phyloP scores from a whole-genome alignment of 2,113 vertebrate genomes.

The Eidolon helvum region DNA sequence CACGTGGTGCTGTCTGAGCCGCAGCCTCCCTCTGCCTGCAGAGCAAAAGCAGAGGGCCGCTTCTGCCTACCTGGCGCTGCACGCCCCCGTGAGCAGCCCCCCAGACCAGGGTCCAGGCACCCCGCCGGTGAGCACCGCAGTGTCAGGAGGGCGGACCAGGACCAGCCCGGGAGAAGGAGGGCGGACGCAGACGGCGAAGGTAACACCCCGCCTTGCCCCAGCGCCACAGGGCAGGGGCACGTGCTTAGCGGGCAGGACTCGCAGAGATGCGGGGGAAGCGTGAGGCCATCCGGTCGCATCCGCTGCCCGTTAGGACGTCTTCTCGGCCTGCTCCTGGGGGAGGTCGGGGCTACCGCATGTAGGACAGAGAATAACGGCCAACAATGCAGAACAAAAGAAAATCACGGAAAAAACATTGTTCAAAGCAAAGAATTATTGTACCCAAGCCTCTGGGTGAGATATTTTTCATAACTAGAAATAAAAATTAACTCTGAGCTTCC shows the following conservation, averaged over 20 bases:
- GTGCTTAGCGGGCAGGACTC: neutral
- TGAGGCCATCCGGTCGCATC: rapidly evolving
- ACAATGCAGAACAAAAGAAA: neutral
- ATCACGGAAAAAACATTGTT: neutral
- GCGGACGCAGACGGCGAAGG: conserved; percentile 68
- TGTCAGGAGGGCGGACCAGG: conserved; percentile 19
- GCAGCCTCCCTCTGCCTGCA: conserved; percentile 78
- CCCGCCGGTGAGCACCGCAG: neutral
- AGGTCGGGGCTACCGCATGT: rapidly evolving
- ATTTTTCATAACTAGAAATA: neutral
- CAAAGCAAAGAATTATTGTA: neutral
- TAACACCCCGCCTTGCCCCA: conserved; percentile 57
- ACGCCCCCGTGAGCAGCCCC: neutral
- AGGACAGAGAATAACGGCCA: neutral
- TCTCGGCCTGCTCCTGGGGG: neutral
- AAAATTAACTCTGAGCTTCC: neutral
- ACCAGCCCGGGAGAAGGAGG: conserved; percentile 48
- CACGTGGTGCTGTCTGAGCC: conserved; percentile 85
- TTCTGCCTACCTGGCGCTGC: conserved; percentile 63
- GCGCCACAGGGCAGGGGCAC: neutral
- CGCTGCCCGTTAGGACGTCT: rapidly evolving
- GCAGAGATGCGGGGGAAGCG: neutral
- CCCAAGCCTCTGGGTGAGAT: neutral
- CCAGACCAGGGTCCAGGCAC: neutral
- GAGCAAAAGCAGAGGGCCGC: conserved; percentile 76